phyloP scores from a whole-genome alignment of 2,797 vertebrate species.

The Macropus fuliginosus region DNA sequence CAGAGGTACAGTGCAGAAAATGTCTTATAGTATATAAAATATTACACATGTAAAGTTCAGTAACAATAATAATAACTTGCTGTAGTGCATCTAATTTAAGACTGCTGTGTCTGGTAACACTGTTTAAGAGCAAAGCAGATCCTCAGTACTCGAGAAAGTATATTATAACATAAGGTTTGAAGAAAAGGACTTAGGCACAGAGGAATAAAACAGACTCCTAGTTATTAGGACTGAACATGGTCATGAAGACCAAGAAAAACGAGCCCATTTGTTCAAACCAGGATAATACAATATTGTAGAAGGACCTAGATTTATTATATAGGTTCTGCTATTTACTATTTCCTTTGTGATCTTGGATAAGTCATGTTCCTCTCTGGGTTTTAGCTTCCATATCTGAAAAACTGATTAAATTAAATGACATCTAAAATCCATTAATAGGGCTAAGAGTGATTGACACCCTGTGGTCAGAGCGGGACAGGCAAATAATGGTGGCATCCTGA shows the following conservation, averaged over 20 bases:
- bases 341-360: neutral
- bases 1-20: neutral
- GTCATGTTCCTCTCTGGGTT: neutral
- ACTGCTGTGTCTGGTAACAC: neutral
- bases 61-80: neutral
- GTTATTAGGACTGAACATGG: neutral
- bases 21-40: neutral
- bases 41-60: neutral
- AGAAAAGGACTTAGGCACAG: neutral
- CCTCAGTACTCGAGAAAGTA: neutral
- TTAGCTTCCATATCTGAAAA: neutral
- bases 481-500: neutral
- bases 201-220: neutral
- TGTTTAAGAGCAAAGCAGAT: neutral
- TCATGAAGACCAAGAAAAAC: neutral
- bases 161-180: neutral
- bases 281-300: neutral
- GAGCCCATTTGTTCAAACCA: neutral
- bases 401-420: neutral
- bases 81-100: neutral
- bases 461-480: neutral
- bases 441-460: neutral
- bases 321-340: neutral
- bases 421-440: neutral
- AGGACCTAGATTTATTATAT: neutral